Percentiles rank a stretch among this genome's conserved stretches.
Conservation (phyloP, 2,888 invertebrate genomes). For the Melangyna quadrimaculata region DNA sequence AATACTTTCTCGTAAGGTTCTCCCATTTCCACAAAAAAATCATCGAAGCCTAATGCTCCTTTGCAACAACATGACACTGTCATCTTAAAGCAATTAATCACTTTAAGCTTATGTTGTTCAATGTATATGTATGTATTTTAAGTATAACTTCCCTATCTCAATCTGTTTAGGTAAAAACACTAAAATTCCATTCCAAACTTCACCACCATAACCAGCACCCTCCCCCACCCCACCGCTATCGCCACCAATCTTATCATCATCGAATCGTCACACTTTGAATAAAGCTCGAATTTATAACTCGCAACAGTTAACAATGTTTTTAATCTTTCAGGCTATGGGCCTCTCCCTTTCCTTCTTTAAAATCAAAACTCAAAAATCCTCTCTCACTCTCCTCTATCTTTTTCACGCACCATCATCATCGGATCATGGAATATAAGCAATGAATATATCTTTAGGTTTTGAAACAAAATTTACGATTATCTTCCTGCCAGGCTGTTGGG, state of each 20-base stretch:
- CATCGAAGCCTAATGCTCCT: constrained; percentile 9
- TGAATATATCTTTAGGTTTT: not conserved
- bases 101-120: constrained; percentile 13
- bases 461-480: constrained; percentile 34
- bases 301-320: constrained; percentile 20
- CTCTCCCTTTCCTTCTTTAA: not conserved
- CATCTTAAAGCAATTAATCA: constrained; percentile 36
- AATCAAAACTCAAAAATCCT: not conserved
- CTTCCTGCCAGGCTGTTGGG: not conserved
- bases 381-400: not conserved
- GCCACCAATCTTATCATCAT: not conserved
- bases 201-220: not conserved
- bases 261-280: not conserved
- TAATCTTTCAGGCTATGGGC: not conserved
- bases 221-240: too few species aligned
- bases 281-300: not conserved
- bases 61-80: constrained; percentile 25
- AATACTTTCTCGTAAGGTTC: not conserved
- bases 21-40: constrained; percentile 5
- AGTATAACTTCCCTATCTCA: not conserved
- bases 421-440: not conserved
- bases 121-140: too few species aligned
- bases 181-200: not conserved
- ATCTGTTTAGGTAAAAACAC: not conserved
- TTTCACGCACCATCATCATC: not conserved